Percentiles rank a stretch among this genome's conserved stretches.
These are phyloP conservation scores for Tiphia femorata DNA, from an alignment of 2,888 invertebrate genomes.

Conservation along the genomic window DNA sequence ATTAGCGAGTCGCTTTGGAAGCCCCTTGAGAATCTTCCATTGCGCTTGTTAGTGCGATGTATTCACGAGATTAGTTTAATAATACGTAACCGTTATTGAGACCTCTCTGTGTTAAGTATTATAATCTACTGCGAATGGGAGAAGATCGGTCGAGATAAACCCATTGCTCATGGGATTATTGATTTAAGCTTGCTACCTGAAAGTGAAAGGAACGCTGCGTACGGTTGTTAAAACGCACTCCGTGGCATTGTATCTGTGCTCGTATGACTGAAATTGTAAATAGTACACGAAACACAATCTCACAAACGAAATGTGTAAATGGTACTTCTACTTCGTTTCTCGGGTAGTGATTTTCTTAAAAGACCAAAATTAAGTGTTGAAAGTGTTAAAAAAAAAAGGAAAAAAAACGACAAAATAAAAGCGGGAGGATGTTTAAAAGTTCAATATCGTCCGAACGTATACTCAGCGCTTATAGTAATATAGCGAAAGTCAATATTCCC, in stretches of 20 bases:
- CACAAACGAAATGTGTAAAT: slow-evolving; percentile 37
- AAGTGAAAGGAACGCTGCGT: slow-evolving; percentile 38
- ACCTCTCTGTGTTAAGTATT: slow-evolving; percentile 41
- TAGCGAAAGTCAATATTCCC: slow-evolving; percentile 41
- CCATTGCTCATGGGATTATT: too few species aligned
- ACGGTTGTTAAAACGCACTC: slow-evolving; percentile 32
- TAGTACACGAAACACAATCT: slow-evolving; percentile 40
- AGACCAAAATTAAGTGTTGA: slow-evolving; percentile 47
- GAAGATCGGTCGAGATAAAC: too few species aligned
- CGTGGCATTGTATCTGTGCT: slow-evolving; percentile 38
- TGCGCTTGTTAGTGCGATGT: too few species aligned
- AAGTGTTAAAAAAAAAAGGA: too few species aligned
- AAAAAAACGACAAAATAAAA: slow-evolving; percentile 41
- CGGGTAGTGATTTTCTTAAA: slow-evolving; percentile 39
- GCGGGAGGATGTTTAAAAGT: slow-evolving; percentile 43
- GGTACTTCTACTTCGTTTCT: slow-evolving; percentile 41
- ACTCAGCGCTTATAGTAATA: slow-evolving; percentile 43
- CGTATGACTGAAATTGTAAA: slow-evolving; percentile 52
- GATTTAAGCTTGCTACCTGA: slow-evolving; percentile 37
- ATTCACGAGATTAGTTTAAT: slow-evolving; percentile 47
- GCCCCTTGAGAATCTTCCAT: slow-evolving; percentile 15
- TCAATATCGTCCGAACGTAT: slow-evolving; percentile 42
- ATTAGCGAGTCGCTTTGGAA: slow-evolving; percentile 8
- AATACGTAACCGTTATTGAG: slow-evolving; percentile 41
- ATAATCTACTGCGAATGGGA: too few species aligned